A percentile compares a stretch with the other conserved stretches of the same genome.
phyloP scores from a whole-genome alignment of 2,797 vertebrate genomes.

The Paedocypris micromegethes region DNA sequence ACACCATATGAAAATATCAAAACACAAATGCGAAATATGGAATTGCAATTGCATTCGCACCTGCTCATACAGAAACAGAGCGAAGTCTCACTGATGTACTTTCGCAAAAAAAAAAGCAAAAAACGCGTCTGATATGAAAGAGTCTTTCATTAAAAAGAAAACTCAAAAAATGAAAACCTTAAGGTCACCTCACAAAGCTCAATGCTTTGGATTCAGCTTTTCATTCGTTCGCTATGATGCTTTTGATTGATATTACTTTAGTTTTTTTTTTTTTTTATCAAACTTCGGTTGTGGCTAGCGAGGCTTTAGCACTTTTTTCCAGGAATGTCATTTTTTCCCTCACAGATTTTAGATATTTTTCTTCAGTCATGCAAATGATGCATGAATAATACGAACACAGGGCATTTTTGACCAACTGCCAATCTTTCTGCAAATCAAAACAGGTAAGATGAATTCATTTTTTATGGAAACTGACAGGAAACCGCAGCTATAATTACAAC shows the following conservation, averaged over 20 bases:
- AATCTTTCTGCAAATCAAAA: conserved; percentile 2
- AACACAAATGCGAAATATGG: conserved; percentile 26
- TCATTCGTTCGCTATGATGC: neutral
- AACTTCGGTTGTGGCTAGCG: neutral
- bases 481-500: conserved; percentile 12
- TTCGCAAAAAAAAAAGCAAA: neutral
- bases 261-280: neutral
- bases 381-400: too few relatives aligned
- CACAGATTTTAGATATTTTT: neutral
- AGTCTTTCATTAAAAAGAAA: neutral
- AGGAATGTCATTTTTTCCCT: neutral
- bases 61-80: conserved; percentile 17
- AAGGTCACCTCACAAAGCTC: neutral
- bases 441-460: neutral
- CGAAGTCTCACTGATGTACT: too few relatives aligned
- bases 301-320: neutral
- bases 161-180: neutral
- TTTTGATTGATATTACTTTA: neutral
- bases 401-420: neutral
- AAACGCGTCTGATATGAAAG: too few relatives aligned
- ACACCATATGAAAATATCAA: conserved; percentile 44
- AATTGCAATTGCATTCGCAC: conserved; percentile 48
- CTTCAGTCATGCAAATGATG: too few relatives aligned
- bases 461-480: conserved; percentile 7
- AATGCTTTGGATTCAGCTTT: neutral